Conservation (phyloP, 92 coral and sea anemone species). For the Porites evermanni region DNA sequence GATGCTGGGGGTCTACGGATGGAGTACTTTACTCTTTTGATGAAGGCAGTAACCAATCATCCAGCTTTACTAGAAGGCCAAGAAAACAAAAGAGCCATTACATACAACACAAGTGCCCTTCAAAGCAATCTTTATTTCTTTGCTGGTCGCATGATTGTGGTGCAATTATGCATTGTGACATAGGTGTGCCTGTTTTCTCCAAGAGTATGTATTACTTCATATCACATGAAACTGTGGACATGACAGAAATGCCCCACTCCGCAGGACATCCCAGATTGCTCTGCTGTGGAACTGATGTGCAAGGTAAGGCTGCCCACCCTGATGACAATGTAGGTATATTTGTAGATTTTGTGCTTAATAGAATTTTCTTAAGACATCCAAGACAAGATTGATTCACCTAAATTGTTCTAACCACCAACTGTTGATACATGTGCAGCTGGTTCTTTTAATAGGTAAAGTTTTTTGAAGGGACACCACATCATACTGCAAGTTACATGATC, state of each 20-base stretch:
- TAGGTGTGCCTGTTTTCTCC: conserved; percentile 25
- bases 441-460: conserved; percentile 7
- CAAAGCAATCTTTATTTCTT: conserved; percentile 31
- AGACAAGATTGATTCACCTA: conserved; percentile 6
- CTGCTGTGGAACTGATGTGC: conserved; percentile 20
- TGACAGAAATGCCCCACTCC: conserved; percentile 28
- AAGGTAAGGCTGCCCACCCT: conserved; percentile 25
- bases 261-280: conserved; percentile 15
- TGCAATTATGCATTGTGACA: conserved; percentile 21
- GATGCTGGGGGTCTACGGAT: conserved; percentile 63
- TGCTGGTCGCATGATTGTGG: conserved; percentile 30
- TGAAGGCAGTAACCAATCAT: background rate
- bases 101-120: conserved; percentile 51
- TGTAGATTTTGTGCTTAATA: conserved; percentile 8
- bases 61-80: conserved; percentile 58
- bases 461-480: background rate
- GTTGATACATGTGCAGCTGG: background rate
- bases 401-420: conserved; percentile 7
- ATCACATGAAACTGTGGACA: conserved; percentile 26
- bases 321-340: conserved; percentile 11
- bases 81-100: conserved; percentile 57
- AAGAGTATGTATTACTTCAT: conserved; percentile 28
- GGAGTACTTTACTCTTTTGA: conserved; percentile 62
- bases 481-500: background rate
- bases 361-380: conserved; percentile 3